phyloP scores from a whole-genome alignment of 2,797 vertebrate genomes.

The Pseudomugil tenellus region DNA sequence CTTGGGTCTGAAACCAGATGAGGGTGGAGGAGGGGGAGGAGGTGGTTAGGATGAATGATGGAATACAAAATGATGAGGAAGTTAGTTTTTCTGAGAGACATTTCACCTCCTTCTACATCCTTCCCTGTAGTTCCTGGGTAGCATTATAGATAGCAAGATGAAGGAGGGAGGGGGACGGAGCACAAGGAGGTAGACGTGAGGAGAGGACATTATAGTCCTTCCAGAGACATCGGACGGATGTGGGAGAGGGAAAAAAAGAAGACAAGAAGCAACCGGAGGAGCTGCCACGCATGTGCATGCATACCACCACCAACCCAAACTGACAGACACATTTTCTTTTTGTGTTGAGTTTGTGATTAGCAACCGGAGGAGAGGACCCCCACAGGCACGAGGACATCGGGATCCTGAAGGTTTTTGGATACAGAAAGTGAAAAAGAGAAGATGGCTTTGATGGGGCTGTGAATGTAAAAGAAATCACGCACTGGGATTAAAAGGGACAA shows the following conservation, averaged over 20 bases:
- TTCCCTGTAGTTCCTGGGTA: slow-evolving; percentile 67
- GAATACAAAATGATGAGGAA: neutral
- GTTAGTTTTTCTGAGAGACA: slow-evolving; percentile 40
- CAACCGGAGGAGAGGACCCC: slow-evolving; percentile 26
- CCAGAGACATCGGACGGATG: slow-evolving; percentile 32
- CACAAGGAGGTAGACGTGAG: slow-evolving; percentile 21
- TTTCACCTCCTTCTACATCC: slow-evolving; percentile 59
- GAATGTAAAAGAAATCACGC: slow-evolving; percentile 25
- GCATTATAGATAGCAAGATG: slow-evolving; percentile 69
- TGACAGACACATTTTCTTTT: slow-evolving; percentile 77
- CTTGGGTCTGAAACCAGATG: slow-evolving; percentile 91
- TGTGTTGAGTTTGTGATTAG: slow-evolving; percentile 78
- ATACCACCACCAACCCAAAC: slow-evolving; percentile 85
- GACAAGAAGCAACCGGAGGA: slow-evolving; percentile 51
- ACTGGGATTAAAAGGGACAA: slow-evolving; percentile 30
- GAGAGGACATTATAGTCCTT: slow-evolving; percentile 38
- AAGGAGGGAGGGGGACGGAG: slow-evolving; percentile 45
- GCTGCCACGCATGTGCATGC: slow-evolving; percentile 98
- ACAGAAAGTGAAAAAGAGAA: slow-evolving; percentile 48
- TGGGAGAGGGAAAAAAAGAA: slow-evolving; percentile 14
- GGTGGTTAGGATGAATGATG: slow-evolving; percentile 4
- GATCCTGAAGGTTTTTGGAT: slow-evolving; percentile 68
- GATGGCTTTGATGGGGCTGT: slow-evolving; percentile 37
- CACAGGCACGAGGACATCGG: slow-evolving; percentile 46
- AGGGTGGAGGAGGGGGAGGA: slow-evolving; percentile 36